A percentile compares a stretch with the other conserved stretches of the same genome.
phyloP scores from a whole-genome alignment of 2,888 invertebrate genomes.

The Pyrrhosoma nymphula region DNA sequence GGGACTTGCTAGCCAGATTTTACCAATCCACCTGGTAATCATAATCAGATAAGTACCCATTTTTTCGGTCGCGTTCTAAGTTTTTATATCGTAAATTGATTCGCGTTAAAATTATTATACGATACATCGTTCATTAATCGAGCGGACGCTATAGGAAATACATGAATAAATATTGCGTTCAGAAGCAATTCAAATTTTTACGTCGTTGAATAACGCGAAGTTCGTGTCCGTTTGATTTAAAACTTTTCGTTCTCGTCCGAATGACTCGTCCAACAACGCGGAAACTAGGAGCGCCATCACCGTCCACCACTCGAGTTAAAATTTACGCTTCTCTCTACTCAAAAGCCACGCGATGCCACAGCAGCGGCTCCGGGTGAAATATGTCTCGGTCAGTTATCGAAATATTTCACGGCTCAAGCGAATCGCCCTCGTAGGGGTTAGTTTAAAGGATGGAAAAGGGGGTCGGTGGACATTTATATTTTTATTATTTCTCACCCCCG shows the following conservation, averaged over 20 bases:
- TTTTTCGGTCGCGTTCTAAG: too few relatives aligned
- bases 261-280: background rate
- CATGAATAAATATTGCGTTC: background rate
- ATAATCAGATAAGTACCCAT: too few relatives aligned
- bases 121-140: too few relatives aligned
- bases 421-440: background rate
- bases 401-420: slow-evolving; percentile 18
- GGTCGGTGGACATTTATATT: too few relatives aligned
- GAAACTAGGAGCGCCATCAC: background rate
- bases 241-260: background rate
- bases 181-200: background rate
- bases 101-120: background rate
- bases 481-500: background rate
- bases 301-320: background rate
- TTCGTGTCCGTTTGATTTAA: background rate
- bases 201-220: background rate
- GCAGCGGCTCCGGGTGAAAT: background rate
- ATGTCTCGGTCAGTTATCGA: background rate
- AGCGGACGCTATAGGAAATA: too few relatives aligned
- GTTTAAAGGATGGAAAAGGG: background rate
- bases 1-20: too few relatives aligned
- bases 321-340: background rate
- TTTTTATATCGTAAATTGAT: too few relatives aligned
- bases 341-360: background rate
- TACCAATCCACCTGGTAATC: too few relatives aligned